Percentiles rank a stretch among this genome's conserved stretches.
Evolutionary conservation across 2,113 vertebrate genomes (phyloP).

Genomic region (Poeciliopsis retropinna): DNA sequence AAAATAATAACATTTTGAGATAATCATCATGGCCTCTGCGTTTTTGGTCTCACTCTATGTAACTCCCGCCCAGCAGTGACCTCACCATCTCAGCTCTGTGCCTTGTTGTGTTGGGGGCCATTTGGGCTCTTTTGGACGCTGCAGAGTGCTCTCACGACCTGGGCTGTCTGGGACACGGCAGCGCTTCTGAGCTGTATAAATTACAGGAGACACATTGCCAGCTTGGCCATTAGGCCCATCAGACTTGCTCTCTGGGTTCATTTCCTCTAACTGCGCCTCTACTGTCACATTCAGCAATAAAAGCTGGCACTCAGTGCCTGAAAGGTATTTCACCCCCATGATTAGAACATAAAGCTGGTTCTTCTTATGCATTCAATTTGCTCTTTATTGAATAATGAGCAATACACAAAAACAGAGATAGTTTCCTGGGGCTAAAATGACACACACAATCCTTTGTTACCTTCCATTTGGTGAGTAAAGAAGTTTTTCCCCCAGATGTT

Average conservation of each 20-base stretch:
- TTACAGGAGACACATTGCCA: slow-evolving; percentile 43
- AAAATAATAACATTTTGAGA: no score
- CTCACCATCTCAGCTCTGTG: background rate
- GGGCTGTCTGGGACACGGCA: slow-evolving; percentile 28
- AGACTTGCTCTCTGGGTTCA: slow-evolving; percentile 32
- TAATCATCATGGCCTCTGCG: no score
- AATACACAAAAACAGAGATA: background rate
- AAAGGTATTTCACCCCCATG: background rate
- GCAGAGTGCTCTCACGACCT: slow-evolving; percentile 22
- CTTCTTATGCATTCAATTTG: background rate
- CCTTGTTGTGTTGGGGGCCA: slow-evolving; percentile 26
- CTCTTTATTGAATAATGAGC: background rate
- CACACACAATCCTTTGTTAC: background rate
- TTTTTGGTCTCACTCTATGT: no score
- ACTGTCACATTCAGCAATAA: slow-evolving; percentile 27
- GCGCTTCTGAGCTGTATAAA: slow-evolving; percentile 43
- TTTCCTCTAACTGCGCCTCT: slow-evolving; percentile 46
- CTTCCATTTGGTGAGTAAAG: background rate
- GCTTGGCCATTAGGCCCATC: slow-evolving; percentile 44
- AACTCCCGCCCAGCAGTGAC: no score
- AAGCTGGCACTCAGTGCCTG: slow-evolving; percentile 13
- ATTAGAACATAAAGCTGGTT: background rate
- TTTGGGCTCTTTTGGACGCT: slow-evolving; percentile 15
- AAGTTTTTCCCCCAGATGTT: background rate
- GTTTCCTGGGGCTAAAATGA: background rate